Evolutionary conservation across 2,113 vertebrate species (phyloP), one percentile per base, ranked within the genome.

Genomic region (Psettodes erumei): DNA sequence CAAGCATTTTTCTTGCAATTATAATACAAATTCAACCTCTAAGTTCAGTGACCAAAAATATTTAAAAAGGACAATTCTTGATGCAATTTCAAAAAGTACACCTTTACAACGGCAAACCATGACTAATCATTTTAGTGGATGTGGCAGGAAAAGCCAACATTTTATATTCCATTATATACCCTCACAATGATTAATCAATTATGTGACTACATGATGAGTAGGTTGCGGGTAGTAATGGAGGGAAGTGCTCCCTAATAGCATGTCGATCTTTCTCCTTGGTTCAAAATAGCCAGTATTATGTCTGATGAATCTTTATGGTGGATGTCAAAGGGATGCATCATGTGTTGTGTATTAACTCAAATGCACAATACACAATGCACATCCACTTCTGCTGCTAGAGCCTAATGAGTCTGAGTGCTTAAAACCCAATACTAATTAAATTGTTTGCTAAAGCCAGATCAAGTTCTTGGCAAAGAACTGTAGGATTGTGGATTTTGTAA

Each of bases 191-290:
- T 45, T 27, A 76, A 91, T 89, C 89, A 87, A 91, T 91, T 87
- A 43, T 38, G 53, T 38, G 81, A 70, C 63, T 83, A 51, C 54
- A 43, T 58, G 54, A 75, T 77, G 68, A 86, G 76, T 71, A 74
- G 84, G 43, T 64, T 86, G 85, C 18, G 83, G 85, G 69, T 72
- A 42, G 47, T 91, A 89, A 92, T 91, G 91, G 90, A 88, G 66
- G 87, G 50, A 89, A 91, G 83, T 87, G 76, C 64, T 77, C 74
- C 25, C 71, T 89, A 85, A 88, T 73, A 81, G 86, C 77, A 81
- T 42, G 66, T 69, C 65, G 55, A 50, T 47, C 59, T 72, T 69
- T 35, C 47, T 63, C 32, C 35, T 61, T 37, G 21, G 51, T 53
- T 51, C 61, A 75, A 65, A 83, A 67, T 15, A 48, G 28, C 38